Base-by-base conservation (phyloP, 2,797 vertebrate genomes). In the Carapus acus region DNA sequence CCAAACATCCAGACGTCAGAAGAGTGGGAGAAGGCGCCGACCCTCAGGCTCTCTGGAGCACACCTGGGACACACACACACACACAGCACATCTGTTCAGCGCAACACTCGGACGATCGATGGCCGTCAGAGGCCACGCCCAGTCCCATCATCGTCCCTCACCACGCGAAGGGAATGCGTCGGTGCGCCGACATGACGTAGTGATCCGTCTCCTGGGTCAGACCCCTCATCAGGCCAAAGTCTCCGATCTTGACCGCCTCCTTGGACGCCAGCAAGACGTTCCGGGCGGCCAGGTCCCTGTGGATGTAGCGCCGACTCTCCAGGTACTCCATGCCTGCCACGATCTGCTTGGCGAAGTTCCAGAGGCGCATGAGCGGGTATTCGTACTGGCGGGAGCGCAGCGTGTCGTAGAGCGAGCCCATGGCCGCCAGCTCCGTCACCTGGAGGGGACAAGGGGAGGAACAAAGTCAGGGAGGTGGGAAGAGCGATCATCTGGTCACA, bases 1-100 rank as follows among this genome's bases (percentile, higher is more conserved):
- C 90, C 92, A 27, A 90, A 94, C 92, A 94, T 96, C 93, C 93
- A 94, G 52, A 94, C 90, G 2, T 96, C 92, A 0, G 92, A 93
- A 16, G 88, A 76, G 12, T 90, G 90, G 3, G 92, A 93, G 82
- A 96, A 96, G 17, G 88, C 82, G 31, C 92, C 93, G 1, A 88
- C 67, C 2, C 90, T 89, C 1, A 94, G 84, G 53, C 91, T 93
- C 73, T 96, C 93, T 0, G 92, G 93, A 13, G 93, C 91, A 44
- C 93, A 96, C 93, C 93, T 96, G 75, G 44, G 2, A 5, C 24
- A 4, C 4, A 27, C 24, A 27, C 24, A 27, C 24, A 27, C 4
- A 27, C 24, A 27, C 4, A 4, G 24, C 24, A 27, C 4, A 27
- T 27, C 24, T 27, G 24, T 27, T 27, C 24, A 9, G 24, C 9